Percentiles rank a stretch among this genome's conserved stretches.
These are phyloP conservation scores for Coenobita brevimanus DNA, from an alignment of 1,140 invertebrate species.

Conservation along the genomic window DNA sequence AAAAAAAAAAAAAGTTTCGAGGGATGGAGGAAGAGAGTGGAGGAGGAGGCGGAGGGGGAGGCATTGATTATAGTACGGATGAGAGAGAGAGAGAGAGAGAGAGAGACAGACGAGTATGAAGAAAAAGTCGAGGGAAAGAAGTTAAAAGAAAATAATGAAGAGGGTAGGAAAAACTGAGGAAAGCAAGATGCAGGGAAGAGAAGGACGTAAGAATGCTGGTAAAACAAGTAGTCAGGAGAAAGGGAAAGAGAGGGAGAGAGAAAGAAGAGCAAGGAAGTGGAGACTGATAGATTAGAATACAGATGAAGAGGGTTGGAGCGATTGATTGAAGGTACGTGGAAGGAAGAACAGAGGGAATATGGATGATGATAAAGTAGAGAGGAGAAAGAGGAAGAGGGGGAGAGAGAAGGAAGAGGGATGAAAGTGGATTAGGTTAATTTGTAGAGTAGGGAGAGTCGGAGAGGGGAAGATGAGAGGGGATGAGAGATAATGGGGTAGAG, in stretches of 20 bases:
- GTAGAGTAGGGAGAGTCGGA: not conserved
- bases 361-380: no score
- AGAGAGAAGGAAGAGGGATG: not conserved
- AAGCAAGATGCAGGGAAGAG: no score
- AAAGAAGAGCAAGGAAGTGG: slow-evolving; percentile 1
- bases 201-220: not conserved
- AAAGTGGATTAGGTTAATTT: not conserved
- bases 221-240: not conserved
- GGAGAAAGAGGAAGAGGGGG: no score
- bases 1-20: no score
- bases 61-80: no score
- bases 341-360: no score
- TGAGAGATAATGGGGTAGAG: not conserved
- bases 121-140: not conserved
- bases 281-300: not conserved
- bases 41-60: no score
- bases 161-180: no score
- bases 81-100: no score
- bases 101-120: slow-evolving; percentile 1
- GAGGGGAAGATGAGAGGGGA: slow-evolving; percentile 1
- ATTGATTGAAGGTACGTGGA: no score
- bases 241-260: not conserved
- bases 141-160: not conserved
- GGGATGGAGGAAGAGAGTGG: no score
- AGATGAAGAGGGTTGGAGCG: not conserved